phyloP scores from a whole-genome alignment of 2,113 vertebrate species.

The Phainopepla nitens region DNA sequence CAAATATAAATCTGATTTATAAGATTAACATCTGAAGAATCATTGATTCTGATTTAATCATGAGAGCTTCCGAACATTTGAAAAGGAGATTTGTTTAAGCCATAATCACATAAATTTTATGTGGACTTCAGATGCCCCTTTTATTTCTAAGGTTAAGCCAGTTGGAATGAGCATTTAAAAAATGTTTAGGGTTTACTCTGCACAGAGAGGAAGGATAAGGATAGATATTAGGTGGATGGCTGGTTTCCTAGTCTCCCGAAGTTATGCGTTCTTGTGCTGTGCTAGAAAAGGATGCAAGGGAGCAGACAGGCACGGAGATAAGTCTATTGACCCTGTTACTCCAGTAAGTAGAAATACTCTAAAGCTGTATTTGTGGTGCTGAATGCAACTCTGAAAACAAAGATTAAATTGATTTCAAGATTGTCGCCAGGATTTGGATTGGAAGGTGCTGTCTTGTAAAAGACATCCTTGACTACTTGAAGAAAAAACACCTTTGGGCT shows the following conservation, averaged over 20 bases:
- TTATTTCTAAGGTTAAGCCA: not conserved
- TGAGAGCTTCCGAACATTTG: not conserved
- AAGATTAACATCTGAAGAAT: not conserved
- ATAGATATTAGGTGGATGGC: not conserved
- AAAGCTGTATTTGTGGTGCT: not conserved
- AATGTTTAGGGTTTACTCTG: not conserved
- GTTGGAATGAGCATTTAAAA: not conserved
- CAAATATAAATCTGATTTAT: not conserved
- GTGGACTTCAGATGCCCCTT: not conserved
- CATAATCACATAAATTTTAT: not conserved
- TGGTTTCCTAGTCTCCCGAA: no score
- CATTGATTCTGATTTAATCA: not conserved
- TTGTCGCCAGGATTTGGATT: not conserved
- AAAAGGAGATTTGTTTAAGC: not conserved
- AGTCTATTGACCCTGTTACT: accelerated
- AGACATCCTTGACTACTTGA: no score
- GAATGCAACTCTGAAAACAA: not conserved
- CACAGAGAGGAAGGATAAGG: not conserved
- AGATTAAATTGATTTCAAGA: not conserved
- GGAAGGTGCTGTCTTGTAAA: not conserved
- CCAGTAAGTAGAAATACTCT: not conserved
- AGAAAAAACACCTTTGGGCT: not conserved
- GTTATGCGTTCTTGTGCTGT: not conserved
- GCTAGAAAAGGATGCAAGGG: not conserved
- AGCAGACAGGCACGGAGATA: not conserved